Conservation (phyloP, 2,797 vertebrate genomes). For the Astyanax mexicanus region DNA sequence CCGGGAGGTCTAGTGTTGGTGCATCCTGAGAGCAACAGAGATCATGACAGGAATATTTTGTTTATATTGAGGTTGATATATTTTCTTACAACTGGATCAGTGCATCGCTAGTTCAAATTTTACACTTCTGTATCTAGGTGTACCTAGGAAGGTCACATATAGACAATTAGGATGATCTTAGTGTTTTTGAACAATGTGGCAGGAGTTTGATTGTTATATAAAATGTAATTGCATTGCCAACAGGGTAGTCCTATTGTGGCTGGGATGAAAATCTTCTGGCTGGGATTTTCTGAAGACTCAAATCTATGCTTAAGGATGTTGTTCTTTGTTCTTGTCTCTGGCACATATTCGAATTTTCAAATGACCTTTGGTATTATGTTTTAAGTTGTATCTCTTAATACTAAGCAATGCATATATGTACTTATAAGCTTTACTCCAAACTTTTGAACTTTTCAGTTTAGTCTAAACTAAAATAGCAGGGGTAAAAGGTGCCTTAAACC, state of each 20-base stretch:
- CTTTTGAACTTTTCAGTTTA: too few species aligned
- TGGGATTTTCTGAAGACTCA: neutral
- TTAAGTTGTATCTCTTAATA: too few species aligned
- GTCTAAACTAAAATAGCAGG: too few species aligned
- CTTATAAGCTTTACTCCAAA: too few species aligned
- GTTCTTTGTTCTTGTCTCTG: too few species aligned
- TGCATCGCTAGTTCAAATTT: conserved; percentile 1
- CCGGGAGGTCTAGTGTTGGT: too few species aligned
- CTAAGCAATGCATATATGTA: too few species aligned
- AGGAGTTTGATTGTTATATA: neutral
- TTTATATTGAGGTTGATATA: too few species aligned
- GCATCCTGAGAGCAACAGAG: too few species aligned
- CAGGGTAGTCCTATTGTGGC: neutral
- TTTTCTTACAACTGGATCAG: too few species aligned
- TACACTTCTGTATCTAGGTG: conserved; percentile 15
- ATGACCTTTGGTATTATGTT: neutral
- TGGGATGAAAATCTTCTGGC: conserved; percentile 12
- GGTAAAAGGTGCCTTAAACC: too few species aligned
- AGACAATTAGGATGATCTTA: neutral
- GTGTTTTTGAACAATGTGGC: neutral
- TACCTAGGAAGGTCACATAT: conserved; percentile 29
- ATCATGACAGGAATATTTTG: too few species aligned
- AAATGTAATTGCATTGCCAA: neutral
- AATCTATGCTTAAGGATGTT: neutral
- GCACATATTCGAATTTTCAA: neutral